Conservation (phyloP, 30 jellyfish, hydroid and myxozoan species). For the Pelagia noctiluca region DNA sequence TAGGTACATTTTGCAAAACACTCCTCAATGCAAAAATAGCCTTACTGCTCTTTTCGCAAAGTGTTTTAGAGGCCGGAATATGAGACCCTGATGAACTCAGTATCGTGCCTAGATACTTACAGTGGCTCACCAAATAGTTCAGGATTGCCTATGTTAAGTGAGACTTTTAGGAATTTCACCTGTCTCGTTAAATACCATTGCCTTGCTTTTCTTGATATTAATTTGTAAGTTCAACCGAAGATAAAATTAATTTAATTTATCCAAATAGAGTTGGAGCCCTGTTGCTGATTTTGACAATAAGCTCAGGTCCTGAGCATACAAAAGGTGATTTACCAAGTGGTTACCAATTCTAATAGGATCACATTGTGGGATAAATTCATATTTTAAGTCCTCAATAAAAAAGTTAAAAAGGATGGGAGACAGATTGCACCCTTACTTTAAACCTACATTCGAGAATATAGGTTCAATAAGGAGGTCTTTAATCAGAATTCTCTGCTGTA, state of each 20-base stretch:
- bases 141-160: background rate
- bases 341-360: slow-evolving; percentile 6
- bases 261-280: background rate
- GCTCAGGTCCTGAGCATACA: slow-evolving; percentile 2
- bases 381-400: background rate
- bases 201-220: background rate
- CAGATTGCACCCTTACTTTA: slow-evolving; percentile 6
- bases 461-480: background rate
- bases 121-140: background rate
- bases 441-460: background rate
- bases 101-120: slow-evolving; percentile 15
- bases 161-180: slow-evolving; percentile 6
- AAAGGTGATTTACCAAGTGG: slow-evolving; percentile 1
- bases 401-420: slow-evolving; percentile 1
- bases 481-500: background rate
- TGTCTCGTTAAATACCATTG: slow-evolving; percentile 3
- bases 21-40: slow-evolving; percentile 27
- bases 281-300: background rate
- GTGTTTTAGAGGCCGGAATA: background rate
- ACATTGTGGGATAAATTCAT: background rate
- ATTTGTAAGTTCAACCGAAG: background rate
- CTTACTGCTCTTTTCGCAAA: slow-evolving; percentile 25
- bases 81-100: slow-evolving; percentile 9
- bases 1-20: background rate
- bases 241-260: background rate